Evolutionary conservation across 37 sponge, comb jelly and placozoan species (phyloP), one percentile per base, ranked within the genome.

Genomic region (Aphrocallistes beatrix): DNA sequence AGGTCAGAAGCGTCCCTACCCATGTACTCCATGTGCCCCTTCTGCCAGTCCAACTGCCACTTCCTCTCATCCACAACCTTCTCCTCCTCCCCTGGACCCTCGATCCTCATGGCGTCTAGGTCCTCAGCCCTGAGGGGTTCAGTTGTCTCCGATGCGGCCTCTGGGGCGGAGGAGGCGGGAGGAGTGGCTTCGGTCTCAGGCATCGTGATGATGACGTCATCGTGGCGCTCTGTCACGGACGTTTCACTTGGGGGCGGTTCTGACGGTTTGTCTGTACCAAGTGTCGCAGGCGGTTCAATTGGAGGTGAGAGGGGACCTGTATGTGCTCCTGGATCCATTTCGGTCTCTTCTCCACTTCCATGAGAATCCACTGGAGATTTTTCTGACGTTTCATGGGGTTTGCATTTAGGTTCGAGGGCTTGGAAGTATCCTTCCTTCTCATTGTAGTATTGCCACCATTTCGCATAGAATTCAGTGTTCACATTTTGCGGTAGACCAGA

Each of bases 401-500:
- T 60, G 8, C 3, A 3, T 60, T 60, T 60, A 19, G 8, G 17
- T 32, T 32, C 75, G 10, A 32, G 28, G 3, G 25, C 34, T 28
- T 28, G 10, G 21, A 60, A 60, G 75, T 60, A 60, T 19, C 3
- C n/a, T 32, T 60, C 75, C 34, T 60, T 60, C 21, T 60, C 75
- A 60, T 60, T 60, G n/a, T 60, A 60, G n/a, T 25, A 3, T 19
- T 60, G 28, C 75, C 75, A 60, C 75, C 75, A 60, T 60, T 60
- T 60, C 6, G 17, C 75, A 13, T 60, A 60, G 75, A 60, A 60
- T 30, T 60, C 75, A 13, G 10, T 42, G 13, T 42, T 42, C 10
- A 42, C 45, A 28, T 60, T 30, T 1, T 6, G 10, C 8, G 32
- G 25, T 6, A 28, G 25, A 60, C n/a, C 75, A 19, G 3, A 6